Evolutionary conservation across 2,888 invertebrate genomes (phyloP), one percentile per base, ranked within the genome.

Genomic region (Pomacea canaliculata): DNA sequence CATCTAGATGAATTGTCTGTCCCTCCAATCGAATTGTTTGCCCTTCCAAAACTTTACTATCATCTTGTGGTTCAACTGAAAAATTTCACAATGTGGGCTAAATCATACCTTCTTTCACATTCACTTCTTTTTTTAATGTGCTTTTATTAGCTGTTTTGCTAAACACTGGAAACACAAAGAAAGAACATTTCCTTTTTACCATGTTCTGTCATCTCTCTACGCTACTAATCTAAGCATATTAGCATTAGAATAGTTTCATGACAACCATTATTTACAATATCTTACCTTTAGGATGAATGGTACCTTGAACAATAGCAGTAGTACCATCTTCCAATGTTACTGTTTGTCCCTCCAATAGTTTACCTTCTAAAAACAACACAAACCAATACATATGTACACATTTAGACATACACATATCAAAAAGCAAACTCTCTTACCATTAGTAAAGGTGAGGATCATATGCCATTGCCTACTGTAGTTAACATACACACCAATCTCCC

Each of bases 261-360:
- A 63, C 63, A 63, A 63, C 10, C 63, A 63, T 63, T 19, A 23
- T n/a, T 63, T 12, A 18, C 12, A 23, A 19, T 19, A 12, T 63
- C 10, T 67, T 67, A 74, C 74, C 60, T 74, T 74, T 74, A 10
- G 74, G 68, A 19, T 13, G 65, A 66, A 73, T 71, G 19, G 76
- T 66, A 12, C 78, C 82, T 76, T 87, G 86, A 48, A 88, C 85
- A 37, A 88, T 81, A n/a, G 89, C 90, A 46, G 89, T 87, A 12
- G 85, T 87, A 12, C 90, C 90, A 83, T 90, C 89, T 75, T 89
- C 88, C 67, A 90, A 78, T 27, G 88, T 88, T 12, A 90, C 86
- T 3, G 89, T 85, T 76, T 89, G 88, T 8, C 89, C 90, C 72
- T 88, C 89, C 48, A 86, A 76, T 75, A 89, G 84, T 73, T 88